Evolutionary conservation across 2,888 invertebrate species (phyloP), one percentile per base, ranked within the genome.

Genomic region (Ischnus inquisitorius): DNA sequence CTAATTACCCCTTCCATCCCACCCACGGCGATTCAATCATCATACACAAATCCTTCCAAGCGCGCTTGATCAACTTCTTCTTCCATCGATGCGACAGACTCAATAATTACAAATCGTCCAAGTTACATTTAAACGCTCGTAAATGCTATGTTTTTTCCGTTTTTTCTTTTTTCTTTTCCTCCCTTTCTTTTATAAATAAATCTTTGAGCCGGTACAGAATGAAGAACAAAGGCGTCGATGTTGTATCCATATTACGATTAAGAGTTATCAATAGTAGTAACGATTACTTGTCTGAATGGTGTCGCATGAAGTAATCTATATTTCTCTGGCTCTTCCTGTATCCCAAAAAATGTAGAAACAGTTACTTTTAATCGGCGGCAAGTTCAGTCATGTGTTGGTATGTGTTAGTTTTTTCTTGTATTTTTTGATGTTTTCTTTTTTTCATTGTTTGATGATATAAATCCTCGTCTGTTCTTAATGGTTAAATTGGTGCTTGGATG

Each of bases 101-200:
- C 88, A 85, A 71, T 87, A 83, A 87, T 83, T 86, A 88, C 75
- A 87, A 85, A 86, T 87, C 84, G 77, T 76, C 79, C 83, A 78
- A 83, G 71, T 80, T 79, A 87, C 86, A 88, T 86, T 90, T 87
- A 91, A 90, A 92, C 87, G 87, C 87, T 86, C 90, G 89, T 91
- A 91, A 92, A 92, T 92, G 92, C 92, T 91, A 88, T 83, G 85
- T 88, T 88, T 46, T 39, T 12, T 25, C n/a, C 3, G 51, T 25
- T 34, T 75, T 71, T 16, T 19, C 16, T 19, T 28, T 19, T 68
- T 68, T 34, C 39, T 12, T 51, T n/a, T 48, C 46, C 19, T 41
- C 46, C 69, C 65, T 46, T 41, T 22, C 51, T 88, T 82, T 86
- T 88, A 90, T 89, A 90, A 90, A 92, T 92, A 90, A 90, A 91